Evolutionary conservation across 1,140 invertebrate species (phyloP).

Genomic region (Calycopis cecrops): DNA sequence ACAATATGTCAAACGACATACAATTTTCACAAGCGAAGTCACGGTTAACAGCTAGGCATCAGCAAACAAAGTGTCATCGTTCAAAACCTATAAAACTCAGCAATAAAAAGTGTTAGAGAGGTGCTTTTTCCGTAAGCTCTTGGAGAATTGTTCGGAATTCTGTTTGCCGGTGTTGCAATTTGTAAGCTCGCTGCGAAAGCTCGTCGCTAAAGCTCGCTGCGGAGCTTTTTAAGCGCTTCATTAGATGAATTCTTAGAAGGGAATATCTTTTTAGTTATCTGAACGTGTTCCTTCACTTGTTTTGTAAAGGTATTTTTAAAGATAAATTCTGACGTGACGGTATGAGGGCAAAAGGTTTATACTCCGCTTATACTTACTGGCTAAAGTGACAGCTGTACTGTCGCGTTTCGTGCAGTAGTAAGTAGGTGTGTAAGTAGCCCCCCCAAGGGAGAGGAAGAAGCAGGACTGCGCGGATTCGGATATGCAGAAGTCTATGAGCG

Average conservation of each 20-base stretch:
- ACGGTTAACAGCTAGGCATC: too few species aligned
- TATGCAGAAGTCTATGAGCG: too few species aligned
- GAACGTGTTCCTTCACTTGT: neutral
- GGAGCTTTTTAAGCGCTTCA: conserved; percentile 21
- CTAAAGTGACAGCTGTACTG: too few species aligned
- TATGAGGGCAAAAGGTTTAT: too few species aligned
- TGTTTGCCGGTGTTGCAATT: conserved; percentile 24
- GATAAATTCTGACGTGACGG: neutral
- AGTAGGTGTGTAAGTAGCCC: too few species aligned
- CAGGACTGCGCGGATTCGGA: too few species aligned
- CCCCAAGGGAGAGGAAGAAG: too few species aligned
- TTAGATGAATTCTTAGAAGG: conserved; percentile 14
- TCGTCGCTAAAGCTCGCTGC: neutral
- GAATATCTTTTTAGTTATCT: conserved; percentile 14
- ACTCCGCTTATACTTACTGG: too few species aligned
- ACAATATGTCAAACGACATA: too few species aligned
- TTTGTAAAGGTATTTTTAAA: neutral
- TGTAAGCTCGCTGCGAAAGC: conserved; percentile 28
- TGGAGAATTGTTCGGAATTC: conserved; percentile 25
- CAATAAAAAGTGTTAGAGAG: conserved; percentile 17
- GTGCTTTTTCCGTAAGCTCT: conserved; percentile 23
- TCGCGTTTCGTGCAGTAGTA: too few species aligned
- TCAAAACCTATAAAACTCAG: conserved; percentile 1
- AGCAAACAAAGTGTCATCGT: conserved; percentile 5
- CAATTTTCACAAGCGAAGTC: too few species aligned